Percentiles rank a stretch among this genome's conserved stretches.
These are phyloP conservation scores for Matsumyia berberina DNA, from an alignment of 2,888 invertebrate genomes.

Conservation along the genomic window DNA sequence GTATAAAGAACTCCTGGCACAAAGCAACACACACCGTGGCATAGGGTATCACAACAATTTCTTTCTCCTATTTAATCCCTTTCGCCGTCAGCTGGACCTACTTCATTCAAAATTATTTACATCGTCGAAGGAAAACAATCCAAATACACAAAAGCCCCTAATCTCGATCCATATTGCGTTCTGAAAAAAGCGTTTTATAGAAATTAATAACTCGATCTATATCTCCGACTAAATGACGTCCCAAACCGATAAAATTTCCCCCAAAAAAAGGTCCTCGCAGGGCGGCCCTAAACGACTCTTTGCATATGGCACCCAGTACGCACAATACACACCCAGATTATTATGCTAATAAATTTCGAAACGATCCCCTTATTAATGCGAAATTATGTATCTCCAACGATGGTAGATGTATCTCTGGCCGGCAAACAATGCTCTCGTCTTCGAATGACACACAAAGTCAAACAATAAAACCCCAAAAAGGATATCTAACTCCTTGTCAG, in stretches of 20 bases:
- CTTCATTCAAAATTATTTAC: conserved; percentile 20
- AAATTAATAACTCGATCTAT: conserved; percentile 40
- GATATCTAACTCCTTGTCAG: neutral
- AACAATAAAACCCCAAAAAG: conserved; percentile 22
- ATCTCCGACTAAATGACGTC: conserved; percentile 6
- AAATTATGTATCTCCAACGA: conserved; percentile 26
- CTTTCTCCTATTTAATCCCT: too few species aligned
- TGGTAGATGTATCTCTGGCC: neutral
- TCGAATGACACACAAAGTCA: conserved; percentile 26
- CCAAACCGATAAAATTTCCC: conserved; percentile 24
- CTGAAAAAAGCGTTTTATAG: conserved; percentile 32
- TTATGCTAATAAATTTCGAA: conserved; percentile 52
- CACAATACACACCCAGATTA: conserved; percentile 45
- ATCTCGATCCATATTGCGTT: conserved; percentile 24
- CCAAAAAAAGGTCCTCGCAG: neutral
- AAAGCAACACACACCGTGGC: too few species aligned
- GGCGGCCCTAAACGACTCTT: neutral
- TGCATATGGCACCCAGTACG: conserved; percentile 6
- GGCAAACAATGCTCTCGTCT: neutral
- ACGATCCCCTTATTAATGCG: conserved; percentile 51
- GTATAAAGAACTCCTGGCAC: too few species aligned
- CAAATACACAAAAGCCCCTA: conserved; percentile 17
- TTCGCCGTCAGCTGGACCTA: neutral
- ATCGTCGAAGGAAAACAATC: conserved; percentile 29
- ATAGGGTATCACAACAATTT: too few species aligned